phyloP scores from a whole-genome alignment of 2,113 vertebrate species.

The Anhinga rufa region DNA sequence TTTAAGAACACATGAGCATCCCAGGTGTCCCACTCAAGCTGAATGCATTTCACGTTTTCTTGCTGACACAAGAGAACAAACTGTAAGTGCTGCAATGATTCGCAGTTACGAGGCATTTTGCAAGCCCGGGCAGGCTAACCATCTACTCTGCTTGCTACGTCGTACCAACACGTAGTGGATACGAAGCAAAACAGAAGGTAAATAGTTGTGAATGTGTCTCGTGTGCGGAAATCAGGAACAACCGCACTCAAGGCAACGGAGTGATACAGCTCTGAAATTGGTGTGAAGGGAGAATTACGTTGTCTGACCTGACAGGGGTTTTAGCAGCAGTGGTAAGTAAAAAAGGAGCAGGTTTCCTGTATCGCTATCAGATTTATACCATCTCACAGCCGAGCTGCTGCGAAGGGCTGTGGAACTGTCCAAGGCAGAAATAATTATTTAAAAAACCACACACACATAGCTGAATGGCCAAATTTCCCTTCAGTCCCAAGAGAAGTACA shows the following conservation, averaged over 20 bases:
- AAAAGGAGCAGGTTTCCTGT: not conserved
- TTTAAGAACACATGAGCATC: not conserved
- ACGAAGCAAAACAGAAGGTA: not conserved
- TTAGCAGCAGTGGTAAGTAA: not conserved
- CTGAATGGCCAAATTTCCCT: not conserved
- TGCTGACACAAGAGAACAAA: not conserved
- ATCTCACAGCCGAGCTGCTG: not conserved
- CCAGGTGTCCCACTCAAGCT: not conserved
- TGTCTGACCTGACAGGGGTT: not conserved
- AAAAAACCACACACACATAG: not conserved
- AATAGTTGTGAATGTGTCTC: not conserved
- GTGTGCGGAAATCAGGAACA: not conserved
- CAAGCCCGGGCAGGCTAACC: not conserved
- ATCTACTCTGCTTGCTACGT: not conserved
- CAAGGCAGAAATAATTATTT: not conserved
- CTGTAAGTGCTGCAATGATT: not conserved
- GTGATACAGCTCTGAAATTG: not conserved
- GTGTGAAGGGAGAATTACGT: not conserved
- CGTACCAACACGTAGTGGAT: fast-evolving
- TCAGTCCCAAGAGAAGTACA: not conserved
- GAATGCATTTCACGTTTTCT: not conserved
- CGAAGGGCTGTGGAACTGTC: not conserved
- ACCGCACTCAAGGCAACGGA: not conserved
- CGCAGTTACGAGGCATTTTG: not conserved
- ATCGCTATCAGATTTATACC: not conserved